Evolutionary conservation across 2,797 vertebrate genomes (phyloP).

Genomic region (Thaleichthys pacificus): DNA sequence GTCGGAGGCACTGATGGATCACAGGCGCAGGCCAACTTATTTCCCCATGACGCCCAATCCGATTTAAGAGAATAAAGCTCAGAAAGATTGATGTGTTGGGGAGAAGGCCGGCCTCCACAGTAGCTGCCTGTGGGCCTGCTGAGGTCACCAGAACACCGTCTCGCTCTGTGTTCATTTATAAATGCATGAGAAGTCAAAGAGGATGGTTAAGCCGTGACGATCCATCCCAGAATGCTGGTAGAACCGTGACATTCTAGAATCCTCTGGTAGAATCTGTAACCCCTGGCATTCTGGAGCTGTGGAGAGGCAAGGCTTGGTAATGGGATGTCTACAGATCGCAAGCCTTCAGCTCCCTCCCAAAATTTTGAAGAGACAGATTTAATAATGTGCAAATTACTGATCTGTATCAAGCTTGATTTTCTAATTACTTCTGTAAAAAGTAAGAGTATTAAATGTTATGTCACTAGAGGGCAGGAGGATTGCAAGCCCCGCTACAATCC

Average conservation of each 20-base stretch:
- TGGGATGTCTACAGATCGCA: background rate
- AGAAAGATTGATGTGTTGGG: slow-evolving; percentile 10
- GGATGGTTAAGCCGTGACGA: background rate
- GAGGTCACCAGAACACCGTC: background rate
- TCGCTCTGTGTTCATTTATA: background rate
- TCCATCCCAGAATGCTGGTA: background rate
- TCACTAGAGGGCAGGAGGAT: too few relatives aligned
- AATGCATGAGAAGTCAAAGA: background rate
- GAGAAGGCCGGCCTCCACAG: background rate
- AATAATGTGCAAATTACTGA: background rate
- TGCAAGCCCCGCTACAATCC: background rate
- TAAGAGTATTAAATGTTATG: background rate
- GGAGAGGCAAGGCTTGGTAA: background rate
- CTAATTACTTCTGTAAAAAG: background rate
- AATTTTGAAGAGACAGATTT: background rate
- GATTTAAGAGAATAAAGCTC: slow-evolving; percentile 18
- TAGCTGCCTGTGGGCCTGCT: background rate
- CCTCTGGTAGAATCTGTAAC: background rate
- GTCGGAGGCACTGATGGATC: slow-evolving; percentile 14
- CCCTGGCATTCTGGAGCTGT: background rate
- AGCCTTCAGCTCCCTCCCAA: background rate
- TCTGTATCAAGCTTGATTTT: background rate
- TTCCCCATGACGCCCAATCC: slow-evolving; percentile 15
- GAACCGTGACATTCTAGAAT: background rate
- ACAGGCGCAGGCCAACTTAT: slow-evolving; percentile 9